Base-by-base conservation (phyloP, 2,113 vertebrate genomes). In the Tetrao urogallus region DNA sequence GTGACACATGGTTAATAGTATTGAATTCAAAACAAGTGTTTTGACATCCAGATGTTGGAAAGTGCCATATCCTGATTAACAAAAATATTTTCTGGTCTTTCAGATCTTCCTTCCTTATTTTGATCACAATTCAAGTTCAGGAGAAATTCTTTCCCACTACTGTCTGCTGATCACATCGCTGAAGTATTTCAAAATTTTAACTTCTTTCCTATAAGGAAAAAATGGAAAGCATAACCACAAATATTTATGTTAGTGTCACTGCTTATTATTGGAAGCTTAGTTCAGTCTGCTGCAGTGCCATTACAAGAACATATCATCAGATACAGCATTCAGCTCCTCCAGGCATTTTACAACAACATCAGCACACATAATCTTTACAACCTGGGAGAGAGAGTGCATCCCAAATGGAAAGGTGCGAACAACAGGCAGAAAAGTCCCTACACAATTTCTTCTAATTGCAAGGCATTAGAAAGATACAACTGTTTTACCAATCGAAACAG, bases 201-300 rank as follows among this genome's bases (percentile, higher is more conserved):
- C 92, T 96, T 79, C 88, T 94, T 98, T 98, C 97, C 98, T 98
- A 98, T 98, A 98, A 97, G 95, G 92, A 94, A 97, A 97, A 97
- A 95, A 94, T 96, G 96, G 96, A 97, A 97, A 97, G 86, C 96
- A 94, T 90, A 94, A 95, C 97, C 97, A 97, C 96, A 98, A 97
- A 97, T 97, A 97, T 97, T 97, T 98, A 97, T 97, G 92, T 95
- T 97, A 97, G 94, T 97, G 96, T 97, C 97, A 97, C 91, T 92
- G 47, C 96, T 97, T 98, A 93, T 98, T 98, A 96, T 97, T 97
- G 96, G 97, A 97, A 97, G 94, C 95, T 96, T 94, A 91, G 92
- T 94, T 93, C 96, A 75, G 91, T 48, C 83, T 79, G 82, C 63
- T 77, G 60, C 94, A 92, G 92, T 72, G 76, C 82, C 90, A 74